These are phyloP conservation scores for Blastomussa wellsi DNA, from an alignment of 92 coral and sea anemone genomes.

Conservation along the genomic window DNA sequence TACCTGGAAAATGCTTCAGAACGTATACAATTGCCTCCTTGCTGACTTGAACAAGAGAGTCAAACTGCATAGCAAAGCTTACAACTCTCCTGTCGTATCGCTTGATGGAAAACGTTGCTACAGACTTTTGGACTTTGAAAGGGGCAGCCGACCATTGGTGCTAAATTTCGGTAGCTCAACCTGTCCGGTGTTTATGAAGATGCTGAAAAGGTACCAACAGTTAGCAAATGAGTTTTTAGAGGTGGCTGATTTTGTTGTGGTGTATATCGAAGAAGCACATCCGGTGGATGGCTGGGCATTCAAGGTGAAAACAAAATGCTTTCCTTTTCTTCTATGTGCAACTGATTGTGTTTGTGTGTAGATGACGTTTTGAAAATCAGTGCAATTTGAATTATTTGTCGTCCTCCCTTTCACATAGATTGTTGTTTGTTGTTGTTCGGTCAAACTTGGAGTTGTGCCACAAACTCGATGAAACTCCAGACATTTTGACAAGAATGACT, in stretches of 20 bases:
- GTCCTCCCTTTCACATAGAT: background rate
- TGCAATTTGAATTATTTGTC: background rate
- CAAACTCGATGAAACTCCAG: background rate
- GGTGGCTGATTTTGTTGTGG: constrained; percentile 83
- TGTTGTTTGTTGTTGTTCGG: background rate
- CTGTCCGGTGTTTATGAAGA: constrained; percentile 66
- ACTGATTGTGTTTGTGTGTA: background rate
- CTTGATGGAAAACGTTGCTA: constrained; percentile 50
- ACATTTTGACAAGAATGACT: background rate
- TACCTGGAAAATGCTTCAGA: constrained; percentile 75
- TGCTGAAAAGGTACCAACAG: constrained; percentile 48
- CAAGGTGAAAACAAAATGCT: constrained; percentile 60
- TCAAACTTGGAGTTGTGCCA: constrained; percentile 12
- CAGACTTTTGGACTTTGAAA: constrained; percentile 58
- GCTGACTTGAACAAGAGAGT: constrained; percentile 70
- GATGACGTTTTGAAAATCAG: background rate
- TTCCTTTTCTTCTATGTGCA: background rate
- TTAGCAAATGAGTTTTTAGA: constrained; percentile 68
- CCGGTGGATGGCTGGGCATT: constrained; percentile 95
- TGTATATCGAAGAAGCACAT: constrained; percentile 92
- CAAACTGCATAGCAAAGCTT: constrained; percentile 58
- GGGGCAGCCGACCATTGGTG: constrained; percentile 62
- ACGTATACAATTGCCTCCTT: constrained; percentile 70
- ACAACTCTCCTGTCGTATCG: constrained; percentile 65
- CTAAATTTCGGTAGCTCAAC: constrained; percentile 76